Evolutionary conservation across 2,888 invertebrate genomes (phyloP).

Genomic region (Drosophila borealis): DNA sequence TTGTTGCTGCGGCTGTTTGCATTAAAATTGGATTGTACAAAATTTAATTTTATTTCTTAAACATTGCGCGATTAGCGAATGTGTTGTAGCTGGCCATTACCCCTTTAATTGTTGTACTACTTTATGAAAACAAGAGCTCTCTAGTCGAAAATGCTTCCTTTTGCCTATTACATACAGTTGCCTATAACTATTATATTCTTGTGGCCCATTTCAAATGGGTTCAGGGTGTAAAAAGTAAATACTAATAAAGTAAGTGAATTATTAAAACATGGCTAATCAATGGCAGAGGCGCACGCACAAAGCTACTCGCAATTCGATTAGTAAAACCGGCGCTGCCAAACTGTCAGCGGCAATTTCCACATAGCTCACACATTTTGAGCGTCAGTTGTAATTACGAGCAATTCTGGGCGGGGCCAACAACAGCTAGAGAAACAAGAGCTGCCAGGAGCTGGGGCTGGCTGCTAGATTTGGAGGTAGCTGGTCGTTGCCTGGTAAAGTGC

Average conservation of each 20-base stretch:
- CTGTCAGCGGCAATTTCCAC: slow-evolving; percentile 65
- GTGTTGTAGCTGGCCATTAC: slow-evolving; percentile 19
- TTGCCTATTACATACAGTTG: too few relatives aligned
- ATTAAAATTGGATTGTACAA: slow-evolving; percentile 47
- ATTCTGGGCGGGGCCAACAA: slow-evolving; percentile 4
- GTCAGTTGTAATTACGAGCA: slow-evolving; percentile 51
- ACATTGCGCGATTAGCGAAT: slow-evolving; percentile 17
- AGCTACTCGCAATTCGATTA: slow-evolving; percentile 70
- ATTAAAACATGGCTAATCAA: slow-evolving; percentile 51
- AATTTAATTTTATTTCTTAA: slow-evolving; percentile 40
- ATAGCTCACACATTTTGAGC: slow-evolving; percentile 23
- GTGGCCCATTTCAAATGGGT: too few relatives aligned
- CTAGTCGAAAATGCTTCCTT: too few relatives aligned
- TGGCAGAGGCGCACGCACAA: slow-evolving; percentile 58
- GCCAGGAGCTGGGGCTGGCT: too few relatives aligned
- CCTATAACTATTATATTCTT: too few relatives aligned
- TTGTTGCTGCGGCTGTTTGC: slow-evolving; percentile 22
- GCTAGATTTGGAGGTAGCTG: slow-evolving; percentile 3
- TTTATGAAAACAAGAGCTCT: too few relatives aligned
- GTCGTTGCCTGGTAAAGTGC: slow-evolving; percentile 51
- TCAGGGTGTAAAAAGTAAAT: too few relatives aligned
- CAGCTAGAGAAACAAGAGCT: neutral
- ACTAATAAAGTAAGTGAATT: slow-evolving; percentile 19
- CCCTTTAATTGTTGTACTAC: neutral
- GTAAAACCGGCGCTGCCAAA: slow-evolving; percentile 47